phyloP scores from a whole-genome alignment of 2,888 invertebrate genomes.

The Drosophila robusta region DNA sequence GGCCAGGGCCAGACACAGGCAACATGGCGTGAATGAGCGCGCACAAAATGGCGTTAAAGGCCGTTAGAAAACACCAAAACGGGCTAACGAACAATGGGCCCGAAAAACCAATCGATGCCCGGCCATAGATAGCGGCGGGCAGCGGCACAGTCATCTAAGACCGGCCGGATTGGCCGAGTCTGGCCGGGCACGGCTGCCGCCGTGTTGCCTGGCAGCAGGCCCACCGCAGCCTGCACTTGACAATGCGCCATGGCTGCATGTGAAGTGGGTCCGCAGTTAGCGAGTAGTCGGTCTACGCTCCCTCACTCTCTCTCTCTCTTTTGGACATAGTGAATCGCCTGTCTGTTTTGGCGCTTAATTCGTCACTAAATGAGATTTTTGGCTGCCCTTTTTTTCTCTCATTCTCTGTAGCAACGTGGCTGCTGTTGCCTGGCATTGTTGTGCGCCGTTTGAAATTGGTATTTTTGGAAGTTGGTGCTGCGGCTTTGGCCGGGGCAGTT shows the following conservation, averaged over 20 bases:
- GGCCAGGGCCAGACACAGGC: slow-evolving; percentile 10
- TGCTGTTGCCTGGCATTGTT: slow-evolving; percentile 38
- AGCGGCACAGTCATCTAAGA: slow-evolving; percentile 44
- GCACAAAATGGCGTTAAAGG: slow-evolving; percentile 82
- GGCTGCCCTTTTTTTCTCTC: slow-evolving; percentile 34
- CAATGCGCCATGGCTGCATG: slow-evolving; percentile 44
- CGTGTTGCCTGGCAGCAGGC: slow-evolving; percentile 38
- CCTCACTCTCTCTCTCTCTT: slow-evolving; percentile 22
- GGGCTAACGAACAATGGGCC: slow-evolving; percentile 54
- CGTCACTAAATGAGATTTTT: slow-evolving; percentile 83
- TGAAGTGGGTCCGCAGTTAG: slow-evolving; percentile 12
- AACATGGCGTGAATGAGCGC: slow-evolving; percentile 73
- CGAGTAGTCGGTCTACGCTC: slow-evolving; percentile 24
- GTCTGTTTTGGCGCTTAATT: slow-evolving; percentile 83
- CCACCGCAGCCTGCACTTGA: slow-evolving; percentile 65
- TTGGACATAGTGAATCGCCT: slow-evolving; percentile 73
- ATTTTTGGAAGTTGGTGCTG: slow-evolving; percentile 48
- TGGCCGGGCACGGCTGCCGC: too few species aligned
- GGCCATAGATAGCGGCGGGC: slow-evolving; percentile 69
- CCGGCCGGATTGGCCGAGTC: not conserved
- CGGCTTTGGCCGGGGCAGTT: slow-evolving; percentile 58
- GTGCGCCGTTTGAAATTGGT: slow-evolving; percentile 51
- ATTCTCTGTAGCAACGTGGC: slow-evolving; percentile 17
- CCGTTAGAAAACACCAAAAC: slow-evolving; percentile 61
- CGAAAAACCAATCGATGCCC: slow-evolving; percentile 74